Conservation (phyloP, 2,113 vertebrate species). For the Speoplatyrhinus poulsoni region DNA sequence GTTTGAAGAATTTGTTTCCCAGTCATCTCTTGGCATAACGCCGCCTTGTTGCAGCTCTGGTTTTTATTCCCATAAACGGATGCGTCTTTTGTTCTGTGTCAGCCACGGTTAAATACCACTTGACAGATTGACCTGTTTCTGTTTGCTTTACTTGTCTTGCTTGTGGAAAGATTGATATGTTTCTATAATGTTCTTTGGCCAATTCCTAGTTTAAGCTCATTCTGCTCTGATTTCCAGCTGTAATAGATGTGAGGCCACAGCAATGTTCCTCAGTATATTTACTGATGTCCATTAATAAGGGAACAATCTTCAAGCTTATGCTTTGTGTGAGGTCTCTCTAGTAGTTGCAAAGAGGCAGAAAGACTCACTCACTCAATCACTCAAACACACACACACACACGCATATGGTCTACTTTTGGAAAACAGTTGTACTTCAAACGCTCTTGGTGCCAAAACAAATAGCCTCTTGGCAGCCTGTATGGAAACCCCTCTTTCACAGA, state of each 20-base stretch:
- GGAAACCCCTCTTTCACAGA: conserved; percentile 54
- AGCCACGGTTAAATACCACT: conserved; percentile 30
- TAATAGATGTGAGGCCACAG: background rate
- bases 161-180: too few relatives aligned
- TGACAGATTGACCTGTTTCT: conserved; percentile 5
- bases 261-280: background rate
- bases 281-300: conserved; percentile 33
- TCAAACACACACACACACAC: background rate
- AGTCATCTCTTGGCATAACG: conserved; percentile 32
- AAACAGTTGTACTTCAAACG: conserved; percentile 44
- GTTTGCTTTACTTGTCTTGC: too few relatives aligned
- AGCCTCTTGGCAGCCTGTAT: conserved; percentile 53
- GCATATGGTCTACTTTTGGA: conserved; percentile 6
- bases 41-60: conserved; percentile 36
- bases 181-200: too few relatives aligned
- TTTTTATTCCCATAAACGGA: conserved; percentile 38
- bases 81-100: conserved; percentile 22
- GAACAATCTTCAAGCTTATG: conserved; percentile 26
- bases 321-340: conserved; percentile 66
- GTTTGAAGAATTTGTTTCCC: conserved; percentile 33
- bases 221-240: background rate
- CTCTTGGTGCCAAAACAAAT: conserved; percentile 61
- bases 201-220: background rate
- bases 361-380: conserved; percentile 6
- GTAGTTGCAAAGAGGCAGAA: conserved; percentile 45